Percentiles rank a stretch among this genome's conserved stretches.
These are phyloP conservation scores for Champsocephalus esox DNA, from an alignment of 2,797 vertebrate species.

Conservation along the genomic window DNA sequence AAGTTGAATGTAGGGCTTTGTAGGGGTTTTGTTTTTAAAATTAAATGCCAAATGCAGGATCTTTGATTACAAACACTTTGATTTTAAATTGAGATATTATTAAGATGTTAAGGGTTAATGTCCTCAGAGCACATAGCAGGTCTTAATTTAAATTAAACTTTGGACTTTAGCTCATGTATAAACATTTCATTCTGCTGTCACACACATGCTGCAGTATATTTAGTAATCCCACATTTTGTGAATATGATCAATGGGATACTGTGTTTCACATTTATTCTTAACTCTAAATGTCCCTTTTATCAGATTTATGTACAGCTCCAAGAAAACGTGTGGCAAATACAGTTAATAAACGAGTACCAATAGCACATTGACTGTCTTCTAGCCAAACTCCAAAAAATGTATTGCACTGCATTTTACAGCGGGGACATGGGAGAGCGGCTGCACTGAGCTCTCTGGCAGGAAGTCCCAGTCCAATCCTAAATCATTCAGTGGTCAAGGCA, in stretches of 20 bases:
- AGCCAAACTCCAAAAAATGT: neutral
- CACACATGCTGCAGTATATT: constrained; percentile 8
- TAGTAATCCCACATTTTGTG: neutral
- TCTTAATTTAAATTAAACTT: constrained; percentile 1
- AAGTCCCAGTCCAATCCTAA: constrained; percentile 18
- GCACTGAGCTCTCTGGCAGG: constrained; percentile 28
- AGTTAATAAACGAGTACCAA: too few species aligned
- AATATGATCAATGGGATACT: neutral
- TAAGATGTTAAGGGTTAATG: neutral
- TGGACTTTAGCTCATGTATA: constrained; percentile 17
- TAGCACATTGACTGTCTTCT: too few species aligned
- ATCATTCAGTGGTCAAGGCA: constrained; percentile 43
- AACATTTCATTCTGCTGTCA: constrained; percentile 4
- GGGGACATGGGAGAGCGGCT: constrained; percentile 30
- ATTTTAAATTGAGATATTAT: too few species aligned
- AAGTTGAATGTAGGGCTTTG: too few species aligned
- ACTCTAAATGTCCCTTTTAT: neutral
- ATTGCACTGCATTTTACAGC: constrained; percentile 1
- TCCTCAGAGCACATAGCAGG: neutral
- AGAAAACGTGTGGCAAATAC: neutral
- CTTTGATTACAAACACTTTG: too few species aligned
- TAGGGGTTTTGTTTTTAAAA: too few species aligned
- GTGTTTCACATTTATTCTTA: neutral
- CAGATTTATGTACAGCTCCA: neutral
- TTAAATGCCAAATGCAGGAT: too few species aligned